These are phyloP conservation scores for Drosophila aldrichi DNA, from an alignment of 2,888 invertebrate genomes.

Conservation along the genomic window DNA sequence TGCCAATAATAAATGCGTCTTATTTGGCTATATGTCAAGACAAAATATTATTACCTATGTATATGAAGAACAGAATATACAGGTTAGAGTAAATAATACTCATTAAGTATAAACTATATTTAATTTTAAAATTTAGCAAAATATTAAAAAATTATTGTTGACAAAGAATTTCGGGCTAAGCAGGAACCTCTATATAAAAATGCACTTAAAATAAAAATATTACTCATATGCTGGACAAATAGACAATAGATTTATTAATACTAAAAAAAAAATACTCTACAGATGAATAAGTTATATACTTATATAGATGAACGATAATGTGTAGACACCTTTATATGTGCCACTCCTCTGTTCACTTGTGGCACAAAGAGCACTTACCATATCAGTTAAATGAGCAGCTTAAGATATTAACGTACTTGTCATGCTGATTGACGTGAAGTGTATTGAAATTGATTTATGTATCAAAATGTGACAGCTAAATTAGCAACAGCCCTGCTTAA, in stretches of 20 bases:
- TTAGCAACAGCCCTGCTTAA: slow-evolving; percentile 48
- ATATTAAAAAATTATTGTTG: too few relatives aligned
- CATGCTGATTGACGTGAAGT: slow-evolving; percentile 31
- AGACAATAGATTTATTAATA: too few relatives aligned
- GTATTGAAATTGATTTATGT: slow-evolving; percentile 63
- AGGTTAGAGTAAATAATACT: not conserved
- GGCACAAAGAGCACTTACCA: not conserved
- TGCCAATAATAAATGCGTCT: slow-evolving; percentile 50
- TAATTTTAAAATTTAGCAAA: too few relatives aligned
- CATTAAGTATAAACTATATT: too few relatives aligned
- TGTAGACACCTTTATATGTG: too few relatives aligned
- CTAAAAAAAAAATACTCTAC: too few relatives aligned
- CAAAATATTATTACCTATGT: not conserved
- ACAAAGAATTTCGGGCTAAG: too few relatives aligned
- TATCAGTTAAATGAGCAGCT: slow-evolving; percentile 5
- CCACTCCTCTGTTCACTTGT: not conserved
- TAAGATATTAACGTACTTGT: slow-evolving; percentile 38
- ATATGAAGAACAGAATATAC: not conserved
- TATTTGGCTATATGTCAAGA: slow-evolving; percentile 5
- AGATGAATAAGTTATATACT: too few relatives aligned
- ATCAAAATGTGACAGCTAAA: slow-evolving; percentile 37
- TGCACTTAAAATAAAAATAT: too few relatives aligned
- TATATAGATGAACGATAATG: too few relatives aligned
- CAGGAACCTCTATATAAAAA: too few relatives aligned
- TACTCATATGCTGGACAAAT: too few relatives aligned